These are phyloP conservation scores for Leptopilina drosophilae DNA, from an alignment of 2,888 invertebrate genomes.

Conservation along the genomic window DNA sequence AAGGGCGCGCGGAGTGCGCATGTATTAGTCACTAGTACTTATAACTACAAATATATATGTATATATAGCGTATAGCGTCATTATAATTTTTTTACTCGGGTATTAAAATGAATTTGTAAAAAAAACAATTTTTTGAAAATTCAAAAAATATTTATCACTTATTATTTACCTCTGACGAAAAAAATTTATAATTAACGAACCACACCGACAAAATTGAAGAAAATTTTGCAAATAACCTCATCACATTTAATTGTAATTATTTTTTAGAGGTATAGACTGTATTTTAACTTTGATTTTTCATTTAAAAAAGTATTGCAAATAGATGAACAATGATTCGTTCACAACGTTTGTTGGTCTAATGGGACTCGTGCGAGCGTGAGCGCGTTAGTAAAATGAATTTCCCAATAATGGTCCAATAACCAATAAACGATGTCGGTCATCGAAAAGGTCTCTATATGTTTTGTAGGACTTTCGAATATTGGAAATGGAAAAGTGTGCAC, in stretches of 20 bases:
- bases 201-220: background rate
- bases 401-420: conserved; percentile 40
- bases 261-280: background rate
- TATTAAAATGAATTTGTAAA: no score
- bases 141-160: background rate
- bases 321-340: conserved; percentile 30
- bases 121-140: no score
- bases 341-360: conserved; percentile 24
- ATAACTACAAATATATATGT: no score
- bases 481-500: conserved; percentile 31
- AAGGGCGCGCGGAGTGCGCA: no score
- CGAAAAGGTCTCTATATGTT: conserved; percentile 3
- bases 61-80: no score
- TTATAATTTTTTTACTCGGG: no score
- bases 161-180: background rate
- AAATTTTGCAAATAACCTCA: conserved; percentile 17
- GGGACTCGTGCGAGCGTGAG: conserved; percentile 21
- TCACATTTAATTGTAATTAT: conserved; percentile 3
- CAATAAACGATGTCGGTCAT: conserved; percentile 31
- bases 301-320: conserved; percentile 7
- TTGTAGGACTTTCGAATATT: conserved; percentile 29
- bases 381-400: conserved; percentile 38
- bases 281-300: conserved; percentile 24
- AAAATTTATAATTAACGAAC: background rate
- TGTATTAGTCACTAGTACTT: no score